Conservation (phyloP, 2,797 vertebrate species). For the Coreius guichenoti region DNA sequence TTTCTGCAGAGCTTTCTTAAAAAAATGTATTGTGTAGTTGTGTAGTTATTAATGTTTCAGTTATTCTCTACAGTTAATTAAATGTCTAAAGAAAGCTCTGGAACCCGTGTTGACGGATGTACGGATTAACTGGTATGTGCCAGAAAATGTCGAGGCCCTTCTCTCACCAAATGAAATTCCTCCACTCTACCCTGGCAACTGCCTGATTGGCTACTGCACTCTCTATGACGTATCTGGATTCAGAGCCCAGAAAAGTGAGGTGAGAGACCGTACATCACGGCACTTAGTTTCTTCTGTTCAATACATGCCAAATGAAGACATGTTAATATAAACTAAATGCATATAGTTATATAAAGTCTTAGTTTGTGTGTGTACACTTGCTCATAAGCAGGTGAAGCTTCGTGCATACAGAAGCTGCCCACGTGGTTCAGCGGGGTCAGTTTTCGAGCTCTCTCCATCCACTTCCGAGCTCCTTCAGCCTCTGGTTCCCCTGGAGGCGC, state of each 20-base stretch:
- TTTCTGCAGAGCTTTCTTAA: background rate
- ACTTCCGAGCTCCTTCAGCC: constrained; percentile 77
- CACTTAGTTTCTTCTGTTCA: background rate
- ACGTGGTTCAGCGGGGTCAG: constrained; percentile 78
- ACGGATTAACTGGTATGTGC: constrained; percentile 98
- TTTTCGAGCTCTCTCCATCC: constrained; percentile 84
- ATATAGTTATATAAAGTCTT: background rate
- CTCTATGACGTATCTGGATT: constrained; percentile 89
- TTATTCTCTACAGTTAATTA: constrained; percentile 83
- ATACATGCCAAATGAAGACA: background rate
- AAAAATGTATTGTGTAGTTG: background rate
- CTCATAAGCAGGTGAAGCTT: constrained; percentile 64
- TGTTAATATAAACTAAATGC: background rate
- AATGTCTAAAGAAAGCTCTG: constrained; percentile 92
- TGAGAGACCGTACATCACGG: constrained; percentile 48
- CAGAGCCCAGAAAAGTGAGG: constrained; percentile 75
- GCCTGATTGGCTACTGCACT: constrained; percentile 92
- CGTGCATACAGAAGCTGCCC: constrained; percentile 62
- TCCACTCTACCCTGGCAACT: constrained; percentile 89
- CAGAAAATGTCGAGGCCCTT: constrained; percentile 94
- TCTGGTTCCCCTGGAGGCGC: constrained; percentile 60
- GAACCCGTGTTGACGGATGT: constrained; percentile 93
- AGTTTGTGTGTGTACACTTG: constrained; percentile 8
- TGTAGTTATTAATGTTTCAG: background rate
- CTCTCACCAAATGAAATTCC: constrained; percentile 94